Evolutionary conservation across 2,797 vertebrate genomes (phyloP).

Genomic region (Enteromius afrohamiltoni): DNA sequence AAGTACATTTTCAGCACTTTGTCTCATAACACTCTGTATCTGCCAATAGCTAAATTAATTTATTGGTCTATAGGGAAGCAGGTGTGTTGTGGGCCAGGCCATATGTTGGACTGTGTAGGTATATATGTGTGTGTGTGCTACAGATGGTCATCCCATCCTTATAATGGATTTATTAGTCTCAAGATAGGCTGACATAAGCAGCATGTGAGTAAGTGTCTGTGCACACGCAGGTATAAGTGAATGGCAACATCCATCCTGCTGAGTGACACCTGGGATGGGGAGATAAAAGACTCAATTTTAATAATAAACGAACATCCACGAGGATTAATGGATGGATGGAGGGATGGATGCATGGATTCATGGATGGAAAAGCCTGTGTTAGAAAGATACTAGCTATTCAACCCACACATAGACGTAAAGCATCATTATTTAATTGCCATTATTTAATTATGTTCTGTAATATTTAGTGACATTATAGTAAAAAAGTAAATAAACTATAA

Average conservation of each 20-base stretch:
- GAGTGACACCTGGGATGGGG: slow-evolving; percentile 20
- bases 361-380: slow-evolving; percentile 1
- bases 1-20: slow-evolving; percentile 38
- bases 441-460: neutral
- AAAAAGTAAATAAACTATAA: too few relatives aligned
- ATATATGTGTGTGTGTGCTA: slow-evolving; percentile 38
- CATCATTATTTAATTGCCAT: neutral
- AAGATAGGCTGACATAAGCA: slow-evolving; percentile 37
- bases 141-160: slow-evolving; percentile 41
- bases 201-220: neutral
- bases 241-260: slow-evolving; percentile 42
- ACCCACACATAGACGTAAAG: neutral
- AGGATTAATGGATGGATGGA: slow-evolving; percentile 18
- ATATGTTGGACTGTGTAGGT: slow-evolving; percentile 6
- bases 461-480: neutral
- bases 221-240: slow-evolving; percentile 28
- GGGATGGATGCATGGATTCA: slow-evolving; percentile 7
- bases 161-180: slow-evolving; percentile 35
- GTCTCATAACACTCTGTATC: slow-evolving; percentile 18
- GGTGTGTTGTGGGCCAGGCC: neutral
- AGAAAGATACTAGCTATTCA: neutral
- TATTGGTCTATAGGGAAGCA: slow-evolving; percentile 27
- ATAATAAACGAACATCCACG: slow-evolving; percentile 21
- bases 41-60: slow-evolving; percentile 26
- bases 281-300: slow-evolving; percentile 27